Base-by-base conservation (phyloP, 2,797 vertebrate species). In the Xyrichtys novacula region DNA sequence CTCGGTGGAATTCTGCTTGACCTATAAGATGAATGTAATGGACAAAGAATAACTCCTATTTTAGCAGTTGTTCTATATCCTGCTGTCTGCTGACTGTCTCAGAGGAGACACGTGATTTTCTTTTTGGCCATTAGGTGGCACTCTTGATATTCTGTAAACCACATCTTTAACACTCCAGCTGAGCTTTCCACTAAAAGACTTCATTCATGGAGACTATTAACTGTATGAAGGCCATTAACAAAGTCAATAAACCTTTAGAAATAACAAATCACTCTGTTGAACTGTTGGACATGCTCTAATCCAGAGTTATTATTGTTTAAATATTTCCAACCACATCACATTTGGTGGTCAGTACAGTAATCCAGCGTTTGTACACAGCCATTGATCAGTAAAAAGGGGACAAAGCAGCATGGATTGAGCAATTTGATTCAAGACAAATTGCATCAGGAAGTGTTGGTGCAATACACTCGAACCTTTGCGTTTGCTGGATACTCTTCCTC, bases 11-110 rank as follows among this genome's bases (percentile, higher is more conserved):
- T 92, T 91, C 73, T 72, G 76, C 81, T 80, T 79, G 71, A 89
- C 87, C 86, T 85, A 63, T 71, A 88, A 90, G 87, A 93, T 90
- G 85, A 91, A 92, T 90, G 90, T 85, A 88, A 79, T 36, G 66
- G 87, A 80, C 77, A 71, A 72, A 87, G 85, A 90, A 91, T 88
- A 86, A 91, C 75, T 90, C 76, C 81, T 84, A 67, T 89, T 90
- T 88, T 74, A 80, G 87, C 39, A 76, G 70, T 76, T 77, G 84
- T 71, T 79, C 74, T 80, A 68, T n/a, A 62, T 83, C 42, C 63
- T 74, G 57, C 55, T 64, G 78, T 78, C 65, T 80, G 63, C 58
- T 3, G 0, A 14, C 17, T 20, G 5, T 52, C 78, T 76, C 74
- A n/a, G 49, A 36, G 16, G 52, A 8, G 34, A 6, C n/a, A 1